Evolutionary conservation across 2,113 vertebrate species (phyloP).

Genomic region (Proteles cristata): DNA sequence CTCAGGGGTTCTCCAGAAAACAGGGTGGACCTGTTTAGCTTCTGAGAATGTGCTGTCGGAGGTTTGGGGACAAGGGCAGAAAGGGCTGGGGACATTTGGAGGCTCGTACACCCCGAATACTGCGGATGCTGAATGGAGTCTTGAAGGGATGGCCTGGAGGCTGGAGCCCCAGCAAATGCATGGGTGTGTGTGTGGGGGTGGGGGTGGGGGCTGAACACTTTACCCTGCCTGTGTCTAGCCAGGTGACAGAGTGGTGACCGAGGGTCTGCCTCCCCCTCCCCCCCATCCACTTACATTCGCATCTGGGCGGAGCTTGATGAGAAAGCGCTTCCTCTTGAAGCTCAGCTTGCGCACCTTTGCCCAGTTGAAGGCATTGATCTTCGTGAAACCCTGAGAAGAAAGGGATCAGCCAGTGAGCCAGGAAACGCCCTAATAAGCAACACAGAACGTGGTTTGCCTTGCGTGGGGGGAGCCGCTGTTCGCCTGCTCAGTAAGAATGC

Average conservation of each 20-base stretch:
- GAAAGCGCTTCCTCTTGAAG: slow-evolving; percentile 99
- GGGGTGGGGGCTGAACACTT: not conserved
- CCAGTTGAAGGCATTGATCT: slow-evolving; percentile 99
- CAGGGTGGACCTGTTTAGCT: not conserved
- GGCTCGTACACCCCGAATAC: rapidly evolving
- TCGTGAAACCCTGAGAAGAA: slow-evolving; percentile 92
- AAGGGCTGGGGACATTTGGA: not conserved
- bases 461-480: too few species aligned
- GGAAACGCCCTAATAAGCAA: rapidly evolving
- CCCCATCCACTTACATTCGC: slow-evolving; percentile 91
- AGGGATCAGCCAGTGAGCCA: not conserved
- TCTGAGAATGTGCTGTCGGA: not conserved
- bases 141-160: not conserved
- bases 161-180: not conserved
- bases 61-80: not conserved
- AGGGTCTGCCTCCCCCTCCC: not conserved
- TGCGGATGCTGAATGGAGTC: not conserved
- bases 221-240: not conserved
- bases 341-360: slow-evolving; percentile 98
- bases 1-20: not conserved
- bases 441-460: rapidly evolving
- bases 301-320: slow-evolving; percentile 96
- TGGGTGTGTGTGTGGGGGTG: rapidly evolving
- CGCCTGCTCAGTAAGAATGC: rapidly evolving
- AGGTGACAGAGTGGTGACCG: not conserved